phyloP scores from a whole-genome alignment of 2,113 vertebrate genomes.

The Antigone vipio region DNA sequence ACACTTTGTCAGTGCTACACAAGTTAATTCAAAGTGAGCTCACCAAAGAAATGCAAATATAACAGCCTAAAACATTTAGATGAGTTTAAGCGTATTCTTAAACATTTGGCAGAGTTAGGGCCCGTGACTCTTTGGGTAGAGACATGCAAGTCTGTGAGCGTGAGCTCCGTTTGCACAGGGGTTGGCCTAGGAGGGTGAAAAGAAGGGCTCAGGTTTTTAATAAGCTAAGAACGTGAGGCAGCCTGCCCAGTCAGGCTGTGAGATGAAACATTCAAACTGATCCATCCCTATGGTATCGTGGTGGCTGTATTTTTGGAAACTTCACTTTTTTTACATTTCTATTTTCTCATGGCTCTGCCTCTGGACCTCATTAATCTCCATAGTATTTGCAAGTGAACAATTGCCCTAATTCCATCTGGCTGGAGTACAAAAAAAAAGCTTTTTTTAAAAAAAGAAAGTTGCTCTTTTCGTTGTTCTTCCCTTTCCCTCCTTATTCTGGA shows the following conservation, averaged over 20 bases:
- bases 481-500: conserved; percentile 68
- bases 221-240: conserved; percentile 48
- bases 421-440: conserved; percentile 51
- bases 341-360: conserved; percentile 74
- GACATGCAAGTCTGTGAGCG: neutral
- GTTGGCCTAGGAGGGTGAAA: neutral
- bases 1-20: neutral
- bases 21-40: neutral
- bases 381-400: conserved; percentile 77
- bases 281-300: conserved; percentile 64
- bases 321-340: conserved; percentile 58
- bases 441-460: neutral
- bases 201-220: conserved; percentile 29
- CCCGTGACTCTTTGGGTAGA: neutral
- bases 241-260: conserved; percentile 58
- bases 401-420: conserved; percentile 75
- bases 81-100: neutral
- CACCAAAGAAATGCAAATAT: conserved; percentile 9
- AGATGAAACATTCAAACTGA: conserved; percentile 70
- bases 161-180: neutral
- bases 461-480: conserved; percentile 45
- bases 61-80: neutral
- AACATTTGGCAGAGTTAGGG: neutral
- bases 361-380: conserved; percentile 78
- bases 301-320: conserved; percentile 78